phyloP scores from a whole-genome alignment of 2,888 invertebrate species.

The Fabriciana adippe region DNA sequence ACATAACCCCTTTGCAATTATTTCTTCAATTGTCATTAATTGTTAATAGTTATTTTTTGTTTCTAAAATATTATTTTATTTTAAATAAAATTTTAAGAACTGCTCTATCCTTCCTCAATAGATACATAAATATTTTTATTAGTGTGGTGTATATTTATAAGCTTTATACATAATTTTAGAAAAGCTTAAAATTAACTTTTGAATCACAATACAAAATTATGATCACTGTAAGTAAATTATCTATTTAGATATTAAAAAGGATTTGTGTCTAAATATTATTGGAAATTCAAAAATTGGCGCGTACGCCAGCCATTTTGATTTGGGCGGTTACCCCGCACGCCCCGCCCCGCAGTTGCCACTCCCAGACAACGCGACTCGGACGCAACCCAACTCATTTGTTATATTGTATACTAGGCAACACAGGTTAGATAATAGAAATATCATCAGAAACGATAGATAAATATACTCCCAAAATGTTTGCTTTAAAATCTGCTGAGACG shows the following conservation, averaged over 20 bases:
- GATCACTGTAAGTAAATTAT: background rate
- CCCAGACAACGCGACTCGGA: conserved; percentile 75
- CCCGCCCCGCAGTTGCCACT: conserved; percentile 78
- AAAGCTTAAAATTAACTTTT: no score
- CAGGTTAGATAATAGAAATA: conserved; percentile 51
- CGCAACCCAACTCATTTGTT: conserved; percentile 81
- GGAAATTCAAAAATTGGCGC: conserved; percentile 81
- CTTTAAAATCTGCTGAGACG: no score
- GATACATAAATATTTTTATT: no score
- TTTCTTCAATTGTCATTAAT: conserved; percentile 5
- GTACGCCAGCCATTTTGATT: conserved; percentile 83
- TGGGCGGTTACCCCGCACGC: conserved; percentile 79
- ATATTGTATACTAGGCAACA: conserved; percentile 68
- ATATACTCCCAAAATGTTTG: no score
- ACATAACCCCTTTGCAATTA: background rate
- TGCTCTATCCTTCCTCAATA: no score
- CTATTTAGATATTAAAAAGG: conserved; percentile 13
- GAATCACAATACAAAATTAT: no score
- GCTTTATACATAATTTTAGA: no score
- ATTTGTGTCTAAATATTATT: conserved; percentile 39
- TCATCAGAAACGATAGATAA: background rate
- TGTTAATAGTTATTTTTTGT: no score
- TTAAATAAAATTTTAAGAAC: background rate
- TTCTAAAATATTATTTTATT: background rate
- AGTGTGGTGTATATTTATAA: no score